Evolutionary conservation across 2,113 vertebrate species (phyloP).

Genomic region (Pan troglodytes): NHGRI_mPanTro3-v2.1_pri NC_072403.2:63615501-63616000

Average conservation of each 20-base stretch:
- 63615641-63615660: accelerated
- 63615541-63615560: not conserved
- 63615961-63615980: not conserved
- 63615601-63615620: too few relatives aligned
- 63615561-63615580: too few relatives aligned
- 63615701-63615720: not conserved
- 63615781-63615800: accelerated
- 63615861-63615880: accelerated
- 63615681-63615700: not conserved
- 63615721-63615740: not conserved
- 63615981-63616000: too few relatives aligned
- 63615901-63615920: not conserved
- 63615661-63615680: accelerated
- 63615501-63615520: not conserved
- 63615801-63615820: not conserved
- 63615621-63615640: too few relatives aligned
- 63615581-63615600: not conserved
- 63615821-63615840: too few relatives aligned
- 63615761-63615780: too few relatives aligned
- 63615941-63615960: not conserved
- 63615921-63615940: not conserved
- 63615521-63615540: not conserved
- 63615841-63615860: too few relatives aligned
- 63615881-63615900: accelerated
- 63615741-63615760: accelerated